These are phyloP conservation scores for Tipula confusa DNA, from an alignment of 2,888 invertebrate species.

Conservation along the genomic window DNA sequence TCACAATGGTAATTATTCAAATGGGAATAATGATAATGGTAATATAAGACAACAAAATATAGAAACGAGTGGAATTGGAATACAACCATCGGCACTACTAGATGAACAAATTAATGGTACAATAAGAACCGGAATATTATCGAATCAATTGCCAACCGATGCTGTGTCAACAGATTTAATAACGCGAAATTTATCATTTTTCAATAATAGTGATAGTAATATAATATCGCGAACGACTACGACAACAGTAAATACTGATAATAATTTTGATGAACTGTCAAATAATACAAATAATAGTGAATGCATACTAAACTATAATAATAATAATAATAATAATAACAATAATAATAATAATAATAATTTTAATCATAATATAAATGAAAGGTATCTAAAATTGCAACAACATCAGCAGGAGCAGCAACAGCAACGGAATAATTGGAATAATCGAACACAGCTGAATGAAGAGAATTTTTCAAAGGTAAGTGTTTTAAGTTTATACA, in stretches of 20 bases:
- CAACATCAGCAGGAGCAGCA: not conserved
- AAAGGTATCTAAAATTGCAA: not conserved
- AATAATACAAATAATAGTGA: not conserved
- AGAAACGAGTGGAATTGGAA: slow-evolving; percentile 5
- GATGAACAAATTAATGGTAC: not conserved
- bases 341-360: not conserved
- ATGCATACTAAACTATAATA: not conserved
- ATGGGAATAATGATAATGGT: slow-evolving; percentile 5
- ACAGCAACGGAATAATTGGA: not conserved
- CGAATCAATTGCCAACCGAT: not conserved
- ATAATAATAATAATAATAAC: not conserved
- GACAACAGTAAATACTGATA: not conserved
- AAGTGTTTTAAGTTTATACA: slow-evolving; percentile 20
- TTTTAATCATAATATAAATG: slow-evolving; percentile 21
- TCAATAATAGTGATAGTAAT: slow-evolving; percentile 7
- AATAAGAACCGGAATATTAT: not conserved
- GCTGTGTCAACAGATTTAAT: not conserved
- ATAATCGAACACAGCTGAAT: slow-evolving; percentile 29
- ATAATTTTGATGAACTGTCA: slow-evolving; percentile 25
- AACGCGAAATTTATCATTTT: slow-evolving; percentile 1
- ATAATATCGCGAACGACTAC: not conserved
- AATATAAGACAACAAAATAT: not conserved
- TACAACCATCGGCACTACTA: not conserved
- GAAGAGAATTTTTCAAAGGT: slow-evolving; percentile 33
- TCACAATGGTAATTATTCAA: slow-evolving; percentile 28